Base-by-base conservation (phyloP, 2,797 vertebrate species). In the Nasua narica region DNA sequence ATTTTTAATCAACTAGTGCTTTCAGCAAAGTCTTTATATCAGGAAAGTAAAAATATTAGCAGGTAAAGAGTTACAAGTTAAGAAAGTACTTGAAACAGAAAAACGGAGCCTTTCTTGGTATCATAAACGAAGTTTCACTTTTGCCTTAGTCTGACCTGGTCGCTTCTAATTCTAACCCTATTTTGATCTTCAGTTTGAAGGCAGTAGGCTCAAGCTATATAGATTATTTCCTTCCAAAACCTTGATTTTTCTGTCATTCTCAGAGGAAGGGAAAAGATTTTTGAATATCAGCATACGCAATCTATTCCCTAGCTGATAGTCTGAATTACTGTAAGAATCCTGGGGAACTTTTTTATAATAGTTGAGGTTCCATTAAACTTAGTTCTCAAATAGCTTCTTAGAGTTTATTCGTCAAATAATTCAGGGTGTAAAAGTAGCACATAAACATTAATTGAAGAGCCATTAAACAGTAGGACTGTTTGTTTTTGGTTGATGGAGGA, bases 401-500 rank as follows among this genome's bases (percentile, higher is more conserved):
- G 85, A 97, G 76, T 97, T 96, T 98, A 96, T 97, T 98, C 97
- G 96, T 96, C 97, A 97, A 90, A 94, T 94, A 97, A 97, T 93
- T 97, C 95, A 95, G 89, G n/a, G 93, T 97, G 54, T 98, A 98
- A 98, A 98, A 98, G 97, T 97, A 97, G 76, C 85, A 87, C 79
- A 98, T 98, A 98, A 98, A 98, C 98, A 98, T 98, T 98, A 98
- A 98, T 97, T 97, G 98, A 98, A 96, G 65, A 97, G 65, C 93
- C 96, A 98, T 98, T 98, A 98, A 97, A 91, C 96, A 97, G 81
- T 94, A 91, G 91, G 90, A 78, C 88, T 98, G 95, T 98, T 98
- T 98, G 98, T 87, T 98, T 98, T 98, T 84, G 91, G 90, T 97
- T 98, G 98, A 98, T 96, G 95, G 97, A 98, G 90, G 91, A 98